Percentiles rank a stretch among this genome's conserved stretches.
Conservation (phyloP, 2,797 vertebrate species). For the Lagorchestes hirsutus region DNA sequence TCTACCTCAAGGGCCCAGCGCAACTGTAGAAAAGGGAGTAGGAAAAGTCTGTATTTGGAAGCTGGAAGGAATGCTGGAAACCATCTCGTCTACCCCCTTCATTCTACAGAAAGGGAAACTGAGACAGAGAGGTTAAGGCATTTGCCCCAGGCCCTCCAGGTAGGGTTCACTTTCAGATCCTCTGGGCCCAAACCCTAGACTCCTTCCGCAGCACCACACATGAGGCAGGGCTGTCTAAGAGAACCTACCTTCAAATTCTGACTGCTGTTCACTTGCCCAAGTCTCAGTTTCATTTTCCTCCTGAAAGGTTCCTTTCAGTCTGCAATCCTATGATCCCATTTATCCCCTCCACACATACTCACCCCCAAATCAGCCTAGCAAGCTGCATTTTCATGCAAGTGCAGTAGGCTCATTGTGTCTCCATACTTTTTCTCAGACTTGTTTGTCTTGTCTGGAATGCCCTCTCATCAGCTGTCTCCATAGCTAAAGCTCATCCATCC, state of each 20-base stretch:
- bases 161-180: background rate
- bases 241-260: background rate
- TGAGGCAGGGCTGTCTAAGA: background rate
- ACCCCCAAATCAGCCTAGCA: background rate
- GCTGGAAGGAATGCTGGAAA: background rate
- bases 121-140: background rate
- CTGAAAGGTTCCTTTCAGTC: background rate
- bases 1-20: background rate
- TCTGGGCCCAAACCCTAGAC: background rate
- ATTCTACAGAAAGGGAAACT: background rate
- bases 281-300: background rate
- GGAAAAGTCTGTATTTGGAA: background rate
- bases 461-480: background rate
- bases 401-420: background rate
- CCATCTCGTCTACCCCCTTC: background rate
- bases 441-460: background rate
- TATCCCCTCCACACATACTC: background rate
- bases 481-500: background rate
- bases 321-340: background rate
- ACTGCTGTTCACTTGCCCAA: background rate
- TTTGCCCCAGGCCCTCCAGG: background rate
- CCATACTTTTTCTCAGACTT: background rate
- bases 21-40: background rate
- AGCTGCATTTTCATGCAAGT: background rate
- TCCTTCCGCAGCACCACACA: background rate